Base-by-base conservation (phyloP, 2,797 vertebrate species). In the Champsocephalus gunnari region DNA sequence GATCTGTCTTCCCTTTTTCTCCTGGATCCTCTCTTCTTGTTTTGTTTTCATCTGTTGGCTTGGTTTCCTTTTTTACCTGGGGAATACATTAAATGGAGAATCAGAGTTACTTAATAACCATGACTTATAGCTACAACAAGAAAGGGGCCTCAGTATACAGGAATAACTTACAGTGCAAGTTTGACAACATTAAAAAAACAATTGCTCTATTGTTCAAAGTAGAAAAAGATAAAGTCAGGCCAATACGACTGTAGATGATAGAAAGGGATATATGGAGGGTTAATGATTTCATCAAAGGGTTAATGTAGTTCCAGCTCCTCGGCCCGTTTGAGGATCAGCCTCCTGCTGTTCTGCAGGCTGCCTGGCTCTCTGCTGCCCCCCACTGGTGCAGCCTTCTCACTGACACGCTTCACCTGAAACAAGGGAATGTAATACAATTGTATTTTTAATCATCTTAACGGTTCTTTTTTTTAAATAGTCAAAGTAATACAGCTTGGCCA, bases 291-390 rank as follows among this genome's bases (percentile, higher is more conserved):
- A 57, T 8, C 55, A 38, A n/a, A 7, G n/a, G 57, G n/a, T 45
- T 4, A 55, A 44, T 48, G 67, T 13, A 7, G 21, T 12, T 66
- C 49, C 72, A 74, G 56, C 49, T 67, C 65, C 34, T 13, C 7
- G 6, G 49, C 55, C 62, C 67, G 66, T 12, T 8, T 41, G 13
- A 71, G 74, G 74, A 71, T 70, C 59, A 45, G 17, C 9, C 14
- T 59, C 54, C 28, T 77, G 68, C 65, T 74, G 56, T 0, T 47
- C 57, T 75, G 57, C 65, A 55, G 65, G 43, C 57, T 54, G 11
- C 10, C 19, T 1, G 12, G 21, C 2, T 73, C 62, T 41, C 11
- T 44, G 55, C 8, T 49, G 55, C 68, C 2, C 3, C 9, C 49
- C 21, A 28, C 19, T 55, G 67, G 49, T 47, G 1, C 5, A 12